Base-by-base conservation (phyloP, 2,113 vertebrate genomes). In the Oreotrochilus melanogaster region DNA sequence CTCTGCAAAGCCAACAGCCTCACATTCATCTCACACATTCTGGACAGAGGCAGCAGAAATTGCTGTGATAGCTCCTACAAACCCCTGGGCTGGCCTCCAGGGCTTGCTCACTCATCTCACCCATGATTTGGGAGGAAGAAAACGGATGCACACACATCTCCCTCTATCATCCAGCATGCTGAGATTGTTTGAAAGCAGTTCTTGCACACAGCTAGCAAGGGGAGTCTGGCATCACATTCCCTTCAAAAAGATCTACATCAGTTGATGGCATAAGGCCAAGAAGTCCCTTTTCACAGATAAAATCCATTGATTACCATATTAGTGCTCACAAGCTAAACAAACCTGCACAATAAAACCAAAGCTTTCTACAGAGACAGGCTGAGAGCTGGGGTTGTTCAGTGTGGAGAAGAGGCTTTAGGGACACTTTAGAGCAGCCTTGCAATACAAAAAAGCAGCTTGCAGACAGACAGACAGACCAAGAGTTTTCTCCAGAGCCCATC, bases 21-120 rank as follows among this genome's bases (percentile, higher is more conserved):
- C 11, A 39, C 39, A 39, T 39, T 39, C 74, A 57, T 13, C 16
- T 9, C 7, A 2, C 1, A 2, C 1, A 2, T 3, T 62, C 30
- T 28, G 39, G 27, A 50, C 16, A 64, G 30, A 48, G 39, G 42
- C 19, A 70, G 42, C 11, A 90, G 47, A 80, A 72, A 50, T 45
- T 35, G 30, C 39, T 67, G 14, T 4, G 18, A 19, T 1, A 64
- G 75, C 53, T 86, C 57, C 42, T 21, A 35, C 42, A 75, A 51
- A 53, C 22, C 70, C 43, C 22, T 1, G 2, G 14, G 10, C 66
- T 76, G 67, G 53, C 22, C 53, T 74, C 84, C 60, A 28, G 42
- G 27, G 12, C 25, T 75, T 33, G 39, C 43, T 33, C 51, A 33
- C 9, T 22, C 37, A n/a, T 19, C 69, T 84, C 47, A 48, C 11